These are phyloP conservation scores for Cololabis saira DNA, from an alignment of 2,113 vertebrate genomes.

Conservation along the genomic window DNA sequence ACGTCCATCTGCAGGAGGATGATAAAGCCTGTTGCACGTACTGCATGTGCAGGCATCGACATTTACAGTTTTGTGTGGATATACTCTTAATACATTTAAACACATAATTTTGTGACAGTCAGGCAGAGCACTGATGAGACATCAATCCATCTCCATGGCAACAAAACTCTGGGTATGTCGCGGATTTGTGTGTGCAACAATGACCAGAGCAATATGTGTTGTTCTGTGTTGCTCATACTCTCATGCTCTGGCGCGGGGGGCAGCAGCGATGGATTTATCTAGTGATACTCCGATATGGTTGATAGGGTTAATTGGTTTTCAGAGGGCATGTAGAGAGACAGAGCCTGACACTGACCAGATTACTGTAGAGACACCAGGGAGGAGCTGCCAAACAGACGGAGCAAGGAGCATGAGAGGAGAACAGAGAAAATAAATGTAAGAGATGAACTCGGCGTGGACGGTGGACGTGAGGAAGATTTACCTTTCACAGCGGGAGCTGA, in stretches of 20 bases:
- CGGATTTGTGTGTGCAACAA: background rate
- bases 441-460: slow-evolving; percentile 27
- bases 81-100: slow-evolving; percentile 17
- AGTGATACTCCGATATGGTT: slow-evolving; percentile 66
- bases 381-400: slow-evolving; percentile 28
- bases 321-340: slow-evolving; percentile 60
- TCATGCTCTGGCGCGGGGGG: slow-evolving; percentile 17
- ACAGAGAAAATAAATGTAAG: slow-evolving; percentile 42
- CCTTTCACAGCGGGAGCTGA: slow-evolving; percentile 2
- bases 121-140: slow-evolving; percentile 30
- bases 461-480: slow-evolving; percentile 16
- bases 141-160: slow-evolving; percentile 56
- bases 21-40: slow-evolving; percentile 52
- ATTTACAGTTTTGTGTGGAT: slow-evolving; percentile 1
- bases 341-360: slow-evolving; percentile 61
- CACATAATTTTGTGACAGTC: slow-evolving; percentile 39
- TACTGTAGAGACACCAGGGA: slow-evolving; percentile 49
- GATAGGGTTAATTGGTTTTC: slow-evolving; percentile 79
- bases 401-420: slow-evolving; percentile 5
- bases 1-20: slow-evolving; percentile 35
- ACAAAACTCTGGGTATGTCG: slow-evolving; percentile 41
- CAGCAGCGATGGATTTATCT: slow-evolving; percentile 61
- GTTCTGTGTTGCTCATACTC: slow-evolving; percentile 37
- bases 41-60: slow-evolving; percentile 1
- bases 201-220: slow-evolving; percentile 18